Conservation (phyloP, 1,140 invertebrate genomes). For the Drosophila athabasca region DNA sequence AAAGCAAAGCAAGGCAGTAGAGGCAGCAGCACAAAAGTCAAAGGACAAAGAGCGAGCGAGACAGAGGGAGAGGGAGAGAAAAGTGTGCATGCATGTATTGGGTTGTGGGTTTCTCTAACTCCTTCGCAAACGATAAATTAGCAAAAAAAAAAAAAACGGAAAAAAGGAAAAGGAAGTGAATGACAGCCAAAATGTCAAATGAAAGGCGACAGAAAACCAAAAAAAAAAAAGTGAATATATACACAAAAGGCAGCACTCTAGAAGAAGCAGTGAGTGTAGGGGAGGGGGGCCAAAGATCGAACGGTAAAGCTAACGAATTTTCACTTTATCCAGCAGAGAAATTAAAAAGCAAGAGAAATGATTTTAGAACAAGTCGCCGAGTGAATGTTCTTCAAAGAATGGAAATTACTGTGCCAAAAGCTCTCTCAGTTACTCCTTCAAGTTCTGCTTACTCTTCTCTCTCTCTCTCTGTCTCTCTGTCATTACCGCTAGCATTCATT, state of each 20-base stretch:
- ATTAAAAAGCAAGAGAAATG: slow-evolving; percentile 35
- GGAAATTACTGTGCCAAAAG: no score
- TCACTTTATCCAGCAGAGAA: slow-evolving; percentile 50
- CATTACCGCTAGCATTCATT: no score
- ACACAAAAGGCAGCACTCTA: background rate
- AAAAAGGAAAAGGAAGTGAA: slow-evolving; percentile 48
- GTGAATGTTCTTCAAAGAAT: no score
- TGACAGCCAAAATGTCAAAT: slow-evolving; percentile 62
- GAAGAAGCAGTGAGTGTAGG: background rate
- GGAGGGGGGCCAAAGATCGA: background rate
- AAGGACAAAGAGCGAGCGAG: background rate
- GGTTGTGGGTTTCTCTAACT: no score
- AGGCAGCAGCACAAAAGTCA: slow-evolving; percentile 1
- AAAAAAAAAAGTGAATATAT: slow-evolving; percentile 51
- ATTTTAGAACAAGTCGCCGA: no score
- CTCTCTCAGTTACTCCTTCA: no score
- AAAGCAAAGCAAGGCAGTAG: background rate
- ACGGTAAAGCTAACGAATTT: slow-evolving; percentile 37
- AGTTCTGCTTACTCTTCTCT: background rate
- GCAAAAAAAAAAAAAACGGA: slow-evolving; percentile 28
- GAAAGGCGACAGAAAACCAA: slow-evolving; percentile 42
- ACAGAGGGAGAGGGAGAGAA: background rate
- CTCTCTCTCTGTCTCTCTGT: no score
- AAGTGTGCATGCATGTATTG: no score
- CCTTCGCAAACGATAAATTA: slow-evolving; percentile 49